phyloP scores from a whole-genome alignment of 2,797 vertebrate species.

The Phataginus tricuspis region DNA sequence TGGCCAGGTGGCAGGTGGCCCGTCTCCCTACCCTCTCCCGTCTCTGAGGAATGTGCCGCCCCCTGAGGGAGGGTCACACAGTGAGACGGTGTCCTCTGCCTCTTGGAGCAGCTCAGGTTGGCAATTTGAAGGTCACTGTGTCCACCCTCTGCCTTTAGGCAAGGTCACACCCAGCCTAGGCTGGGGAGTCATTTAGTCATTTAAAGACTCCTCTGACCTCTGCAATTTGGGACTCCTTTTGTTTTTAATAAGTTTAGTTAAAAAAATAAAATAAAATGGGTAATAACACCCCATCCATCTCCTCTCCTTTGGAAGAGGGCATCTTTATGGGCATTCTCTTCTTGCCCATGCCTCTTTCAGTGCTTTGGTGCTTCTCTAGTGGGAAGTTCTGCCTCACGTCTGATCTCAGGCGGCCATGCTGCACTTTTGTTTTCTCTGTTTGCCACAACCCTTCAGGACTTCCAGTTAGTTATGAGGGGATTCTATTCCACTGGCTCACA shows the following conservation, averaged over 20 bases:
- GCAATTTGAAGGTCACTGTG: neutral
- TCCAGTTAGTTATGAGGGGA: neutral
- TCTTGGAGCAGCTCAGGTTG: neutral
- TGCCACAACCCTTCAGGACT: neutral
- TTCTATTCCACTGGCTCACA: neutral
- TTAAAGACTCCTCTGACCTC: conserved; percentile 2
- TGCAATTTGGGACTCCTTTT: neutral
- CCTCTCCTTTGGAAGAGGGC: neutral
- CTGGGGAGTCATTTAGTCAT: neutral
- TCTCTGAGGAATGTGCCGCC: conserved; percentile 36
- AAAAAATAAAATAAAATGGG: neutral
- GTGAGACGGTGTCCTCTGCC: neutral
- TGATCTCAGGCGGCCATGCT: neutral
- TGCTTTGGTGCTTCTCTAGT: neutral
- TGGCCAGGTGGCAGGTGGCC: conserved; percentile 24
- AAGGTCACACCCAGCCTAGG: neutral
- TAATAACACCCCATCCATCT: neutral
- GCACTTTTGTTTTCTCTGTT: neutral
- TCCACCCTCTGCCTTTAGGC: neutral
- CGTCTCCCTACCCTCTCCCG: neutral
- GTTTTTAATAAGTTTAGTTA: conserved; percentile 18
- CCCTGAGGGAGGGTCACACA: neutral
- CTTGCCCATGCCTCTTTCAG: neutral
- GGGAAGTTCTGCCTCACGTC: conserved; percentile 5
- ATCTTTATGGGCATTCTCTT: neutral